These are phyloP conservation scores for Rhodinocichla rosea DNA, from an alignment of 2,113 vertebrate species.

Conservation along the genomic window DNA sequence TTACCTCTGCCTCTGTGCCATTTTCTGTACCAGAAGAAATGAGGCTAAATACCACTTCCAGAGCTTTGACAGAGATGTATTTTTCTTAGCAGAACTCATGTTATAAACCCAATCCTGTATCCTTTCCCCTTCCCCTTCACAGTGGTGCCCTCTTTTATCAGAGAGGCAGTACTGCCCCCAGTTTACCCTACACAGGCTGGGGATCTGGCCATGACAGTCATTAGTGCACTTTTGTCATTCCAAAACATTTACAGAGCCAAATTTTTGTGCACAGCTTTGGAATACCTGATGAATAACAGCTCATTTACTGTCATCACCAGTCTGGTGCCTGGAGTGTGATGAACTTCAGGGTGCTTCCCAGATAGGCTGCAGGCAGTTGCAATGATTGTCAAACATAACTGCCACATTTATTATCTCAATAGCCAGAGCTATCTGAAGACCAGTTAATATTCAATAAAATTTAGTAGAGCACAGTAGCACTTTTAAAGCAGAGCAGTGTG, in stretches of 20 bases:
- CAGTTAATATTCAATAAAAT: slow-evolving; percentile 14
- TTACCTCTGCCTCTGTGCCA: background rate
- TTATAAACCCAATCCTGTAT: background rate
- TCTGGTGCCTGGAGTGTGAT: background rate
- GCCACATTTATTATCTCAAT: background rate
- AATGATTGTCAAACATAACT: background rate
- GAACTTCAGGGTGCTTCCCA: background rate
- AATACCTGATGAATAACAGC: background rate
- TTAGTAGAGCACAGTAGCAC: background rate
- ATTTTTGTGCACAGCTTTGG: background rate
- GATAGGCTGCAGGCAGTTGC: background rate
- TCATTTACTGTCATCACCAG: background rate
- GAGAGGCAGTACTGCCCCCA: background rate
- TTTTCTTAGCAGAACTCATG: background rate
- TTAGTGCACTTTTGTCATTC: background rate
- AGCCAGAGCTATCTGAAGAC: background rate
- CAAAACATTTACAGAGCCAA: background rate
- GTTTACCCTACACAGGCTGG: background rate
- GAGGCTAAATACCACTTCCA: background rate
- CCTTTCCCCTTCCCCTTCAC: background rate
- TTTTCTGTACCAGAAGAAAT: background rate
- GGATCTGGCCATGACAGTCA: background rate
- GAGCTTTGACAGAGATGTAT: background rate
- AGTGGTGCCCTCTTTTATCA: background rate
- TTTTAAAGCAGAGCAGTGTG: background rate